Evolutionary conservation across 2,113 vertebrate genomes (phyloP), one percentile per base, ranked within the genome.

Genomic region (Tiliqua scincoides): DNA sequence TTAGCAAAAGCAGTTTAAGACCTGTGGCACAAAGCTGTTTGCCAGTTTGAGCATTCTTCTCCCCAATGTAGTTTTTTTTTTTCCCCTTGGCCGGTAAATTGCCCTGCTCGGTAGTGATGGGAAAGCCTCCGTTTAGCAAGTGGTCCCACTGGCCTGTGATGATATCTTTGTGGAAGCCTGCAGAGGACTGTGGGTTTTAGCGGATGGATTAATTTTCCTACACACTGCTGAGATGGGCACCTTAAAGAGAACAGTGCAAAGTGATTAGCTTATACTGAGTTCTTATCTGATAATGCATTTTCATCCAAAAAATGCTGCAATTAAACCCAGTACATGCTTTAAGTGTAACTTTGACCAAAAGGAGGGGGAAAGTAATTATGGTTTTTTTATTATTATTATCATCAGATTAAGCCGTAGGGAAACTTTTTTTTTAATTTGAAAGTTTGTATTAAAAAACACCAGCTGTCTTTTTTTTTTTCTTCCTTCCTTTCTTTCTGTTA

Each of bases 341-440:
- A 78, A 90, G 87, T 82, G 84, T 82, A 90, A 90, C 88, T 91
- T 91, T 70, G 92, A 87, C 88, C 59, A 71, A 78, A 77, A 90
- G 63, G 82, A 79, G 17, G 30, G 14, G 10, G 86, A 83, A 91
- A 65, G 89, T 91, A 93, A 96, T 96, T 96, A 96, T 94, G 85
- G 74, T 88, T 90, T 92, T 83, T 25, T 76, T 77, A 40, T 57
- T 37, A 67, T 30, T 30, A 67, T 48, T 48, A 57, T 21, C 84
- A 91, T 87, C n/a, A 37, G 89, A 72, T 90, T 86, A 32, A 88
- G 76, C 6, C n/a, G 30, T 35, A 35, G 86, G 79, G 91, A 92
- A 92, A 89, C 71, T 1, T 75, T 79, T 68, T 48, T 82, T 89
- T 77, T 67, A 88, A 82, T 14, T 32, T 79, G 17, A 81, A 79